Conservation (phyloP, 2,888 invertebrate species). For the Crocallis elinguaria region DNA sequence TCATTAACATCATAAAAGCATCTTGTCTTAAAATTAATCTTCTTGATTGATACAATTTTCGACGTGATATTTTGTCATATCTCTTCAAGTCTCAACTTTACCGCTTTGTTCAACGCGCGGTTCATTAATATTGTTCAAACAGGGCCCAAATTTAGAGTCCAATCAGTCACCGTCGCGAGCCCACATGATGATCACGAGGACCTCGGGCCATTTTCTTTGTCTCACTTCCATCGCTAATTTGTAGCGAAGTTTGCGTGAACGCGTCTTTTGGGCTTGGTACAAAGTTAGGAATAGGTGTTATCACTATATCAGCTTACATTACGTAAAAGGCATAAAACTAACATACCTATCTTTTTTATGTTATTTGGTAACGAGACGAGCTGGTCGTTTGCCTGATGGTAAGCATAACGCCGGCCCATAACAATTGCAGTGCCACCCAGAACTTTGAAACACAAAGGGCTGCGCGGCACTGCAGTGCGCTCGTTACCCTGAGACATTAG, state of each 20-base stretch:
- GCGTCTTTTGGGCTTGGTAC: slow-evolving; percentile 21
- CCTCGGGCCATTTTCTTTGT: slow-evolving; percentile 41
- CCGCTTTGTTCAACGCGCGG: slow-evolving; percentile 21
- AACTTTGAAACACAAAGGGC: too few species aligned
- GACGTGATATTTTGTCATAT: slow-evolving; percentile 34
- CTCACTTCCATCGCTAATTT: slow-evolving; percentile 41
- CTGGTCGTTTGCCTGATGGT: too few species aligned
- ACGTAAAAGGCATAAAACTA: too few species aligned
- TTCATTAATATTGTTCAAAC: slow-evolving; percentile 33
- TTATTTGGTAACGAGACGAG: too few species aligned
- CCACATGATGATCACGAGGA: slow-evolving; percentile 37
- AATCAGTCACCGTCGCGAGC: slow-evolving; percentile 38
- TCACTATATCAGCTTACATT: background rate
- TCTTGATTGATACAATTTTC: slow-evolving; percentile 26
- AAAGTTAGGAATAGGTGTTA: background rate
- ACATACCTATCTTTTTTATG: too few species aligned
- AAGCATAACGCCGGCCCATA: too few species aligned
- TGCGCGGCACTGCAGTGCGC: too few species aligned
- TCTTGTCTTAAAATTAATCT: too few species aligned
- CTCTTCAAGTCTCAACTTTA: slow-evolving; percentile 27
- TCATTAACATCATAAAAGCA: background rate
- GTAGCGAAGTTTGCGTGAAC: slow-evolving; percentile 41
- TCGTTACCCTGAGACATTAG: too few species aligned
- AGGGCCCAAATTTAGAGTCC: slow-evolving; percentile 11
- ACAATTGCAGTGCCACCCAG: too few species aligned